A percentile compares a stretch with the other conserved stretches of the same genome.
Evolutionary conservation across 2,888 invertebrate species (phyloP).

Genomic region (Pterostichus madidus): DNA sequence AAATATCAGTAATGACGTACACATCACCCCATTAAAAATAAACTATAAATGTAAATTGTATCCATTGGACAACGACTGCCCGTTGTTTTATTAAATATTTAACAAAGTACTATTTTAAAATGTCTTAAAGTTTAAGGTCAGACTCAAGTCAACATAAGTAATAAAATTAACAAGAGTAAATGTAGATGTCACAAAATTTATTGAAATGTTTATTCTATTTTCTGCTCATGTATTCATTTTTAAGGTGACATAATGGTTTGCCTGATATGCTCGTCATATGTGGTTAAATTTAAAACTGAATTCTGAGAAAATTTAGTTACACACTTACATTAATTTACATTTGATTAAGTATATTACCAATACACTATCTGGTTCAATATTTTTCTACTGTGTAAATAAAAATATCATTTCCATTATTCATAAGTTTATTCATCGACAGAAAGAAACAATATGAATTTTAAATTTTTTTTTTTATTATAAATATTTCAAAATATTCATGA

Average conservation of each 20-base stretch:
- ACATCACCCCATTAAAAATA: too few species aligned
- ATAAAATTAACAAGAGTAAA: neutral
- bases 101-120: too few species aligned
- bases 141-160: neutral
- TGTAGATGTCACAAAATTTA: neutral
- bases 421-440: neutral
- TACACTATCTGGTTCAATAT: neutral
- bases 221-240: neutral
- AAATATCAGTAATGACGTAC: too few species aligned
- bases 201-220: neutral
- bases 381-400: neutral
- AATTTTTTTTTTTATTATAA: neutral
- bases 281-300: conserved; percentile 6
- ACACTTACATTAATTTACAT: neutral
- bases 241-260: conserved; percentile 6
- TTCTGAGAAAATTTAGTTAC: neutral
- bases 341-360: neutral
- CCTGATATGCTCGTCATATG: conserved; percentile 1
- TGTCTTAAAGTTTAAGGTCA: too few species aligned
- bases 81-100: too few species aligned
- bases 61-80: too few species aligned
- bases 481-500: neutral
- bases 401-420: neutral
- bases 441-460: neutral
- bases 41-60: too few species aligned